phyloP scores from a whole-genome alignment of 1,140 invertebrate genomes.

The Rhagoletis pomonella region DNA sequence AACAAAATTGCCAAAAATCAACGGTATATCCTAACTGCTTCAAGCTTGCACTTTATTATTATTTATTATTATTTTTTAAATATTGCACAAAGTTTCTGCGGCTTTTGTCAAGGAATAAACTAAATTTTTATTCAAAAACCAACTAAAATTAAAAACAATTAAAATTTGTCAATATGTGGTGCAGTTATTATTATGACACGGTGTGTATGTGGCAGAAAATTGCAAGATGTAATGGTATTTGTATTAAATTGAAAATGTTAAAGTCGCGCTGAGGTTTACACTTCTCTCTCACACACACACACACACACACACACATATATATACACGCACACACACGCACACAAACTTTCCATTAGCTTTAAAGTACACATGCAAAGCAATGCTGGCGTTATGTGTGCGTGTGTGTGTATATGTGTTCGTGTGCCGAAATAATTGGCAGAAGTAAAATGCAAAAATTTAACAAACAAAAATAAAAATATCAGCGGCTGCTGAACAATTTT shows the following conservation, averaged over 20 bases:
- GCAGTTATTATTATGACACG: too few species aligned
- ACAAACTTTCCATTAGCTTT: slow-evolving; percentile 1
- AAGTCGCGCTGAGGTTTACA: background rate
- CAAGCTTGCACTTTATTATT: too few species aligned
- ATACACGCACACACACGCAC: slow-evolving; percentile 5
- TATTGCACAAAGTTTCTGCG: too few species aligned
- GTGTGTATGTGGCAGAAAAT: background rate
- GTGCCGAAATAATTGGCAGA: slow-evolving; percentile 37
- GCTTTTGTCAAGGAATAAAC: too few species aligned
- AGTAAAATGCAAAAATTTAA: background rate
- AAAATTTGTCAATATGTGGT: background rate
- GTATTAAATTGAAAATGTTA: slow-evolving; percentile 3
- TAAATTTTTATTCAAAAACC: too few species aligned
- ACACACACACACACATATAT: slow-evolving; percentile 1
- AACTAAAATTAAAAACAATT: background rate
- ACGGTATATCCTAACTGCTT: too few species aligned
- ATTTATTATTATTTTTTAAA: too few species aligned
- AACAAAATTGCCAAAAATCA: too few species aligned
- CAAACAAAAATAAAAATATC: background rate
- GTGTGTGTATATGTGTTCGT: slow-evolving; percentile 5
- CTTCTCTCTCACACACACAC: background rate
- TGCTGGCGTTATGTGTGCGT: slow-evolving; percentile 38
- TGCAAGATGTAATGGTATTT: background rate
- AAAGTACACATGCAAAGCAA: slow-evolving; percentile 39
- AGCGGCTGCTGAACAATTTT: background rate